Conservation (phyloP, 2,888 invertebrate species). For the Mythimna impura region DNA sequence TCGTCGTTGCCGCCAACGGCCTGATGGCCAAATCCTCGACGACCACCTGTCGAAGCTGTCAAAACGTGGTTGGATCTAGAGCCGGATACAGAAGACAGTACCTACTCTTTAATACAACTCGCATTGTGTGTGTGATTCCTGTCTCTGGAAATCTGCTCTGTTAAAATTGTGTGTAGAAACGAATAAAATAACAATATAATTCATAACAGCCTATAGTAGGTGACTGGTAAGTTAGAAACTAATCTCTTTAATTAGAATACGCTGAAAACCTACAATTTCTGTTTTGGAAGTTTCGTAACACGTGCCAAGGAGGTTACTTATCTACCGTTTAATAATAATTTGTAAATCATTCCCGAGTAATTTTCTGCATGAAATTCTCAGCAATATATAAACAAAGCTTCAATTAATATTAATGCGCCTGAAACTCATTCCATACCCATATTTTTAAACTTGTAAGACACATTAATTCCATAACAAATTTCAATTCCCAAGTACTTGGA, state of each 20-base stretch:
- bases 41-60: no score
- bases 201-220: no score
- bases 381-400: conserved; percentile 20
- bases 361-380: background rate
- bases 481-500: conserved; percentile 75
- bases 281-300: background rate
- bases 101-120: no score
- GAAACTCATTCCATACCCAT: conserved; percentile 46
- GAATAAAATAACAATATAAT: no score
- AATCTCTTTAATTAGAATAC: background rate
- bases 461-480: conserved; percentile 70
- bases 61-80: no score
- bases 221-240: background rate
- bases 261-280: background rate
- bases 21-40: no score
- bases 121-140: no score
- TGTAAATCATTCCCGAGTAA: background rate
- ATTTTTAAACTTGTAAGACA: conserved; percentile 61
- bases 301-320: background rate
- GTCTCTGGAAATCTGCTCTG: no score
- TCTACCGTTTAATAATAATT: background rate
- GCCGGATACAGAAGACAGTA: no score
- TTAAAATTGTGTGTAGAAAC: no score
- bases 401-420: conserved; percentile 23
- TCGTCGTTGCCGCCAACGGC: no score